Evolutionary conservation across 1,140 invertebrate genomes (phyloP).

Genomic region (Saccostrea cuccullata): DNA sequence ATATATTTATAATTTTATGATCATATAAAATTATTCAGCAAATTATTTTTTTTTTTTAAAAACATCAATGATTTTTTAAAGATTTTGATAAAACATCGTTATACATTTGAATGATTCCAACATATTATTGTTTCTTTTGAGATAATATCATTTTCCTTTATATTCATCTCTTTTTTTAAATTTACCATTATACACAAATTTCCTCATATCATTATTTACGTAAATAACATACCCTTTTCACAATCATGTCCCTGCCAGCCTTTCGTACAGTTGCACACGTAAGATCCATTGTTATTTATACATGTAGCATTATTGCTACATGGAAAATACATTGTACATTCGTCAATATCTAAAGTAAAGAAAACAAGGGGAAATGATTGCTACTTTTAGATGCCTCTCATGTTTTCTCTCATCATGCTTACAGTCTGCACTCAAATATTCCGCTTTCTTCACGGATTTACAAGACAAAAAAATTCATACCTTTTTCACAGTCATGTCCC

Average conservation of each 20-base stretch:
- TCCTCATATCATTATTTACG: background rate
- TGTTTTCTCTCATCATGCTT: background rate
- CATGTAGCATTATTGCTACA: constrained; percentile 38
- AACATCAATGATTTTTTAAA: too few species aligned
- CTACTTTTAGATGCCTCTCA: background rate
- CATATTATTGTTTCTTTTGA: too few species aligned
- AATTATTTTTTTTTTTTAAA: too few species aligned
- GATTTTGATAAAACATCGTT: too few species aligned
- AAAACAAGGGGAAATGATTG: background rate
- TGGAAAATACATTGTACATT: background rate
- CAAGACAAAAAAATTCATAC: background rate
- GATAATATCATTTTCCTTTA: too few species aligned
- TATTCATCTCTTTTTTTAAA: too few species aligned
- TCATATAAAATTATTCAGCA: too few species aligned
- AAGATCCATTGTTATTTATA: constrained; percentile 26
- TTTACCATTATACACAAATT: too few species aligned
- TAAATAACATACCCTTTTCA: background rate
- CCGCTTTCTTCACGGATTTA: too few species aligned
- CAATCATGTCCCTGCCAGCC: constrained; percentile 38
- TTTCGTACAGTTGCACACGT: constrained; percentile 32
- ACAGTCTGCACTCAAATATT: too few species aligned
- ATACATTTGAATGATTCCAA: too few species aligned
- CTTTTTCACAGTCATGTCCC: constrained; percentile 77
- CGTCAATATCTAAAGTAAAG: constrained; percentile 4
- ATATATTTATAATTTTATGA: too few species aligned